phyloP scores from a whole-genome alignment of 2,888 invertebrate species.

The Habrosyne pyritoides region DNA sequence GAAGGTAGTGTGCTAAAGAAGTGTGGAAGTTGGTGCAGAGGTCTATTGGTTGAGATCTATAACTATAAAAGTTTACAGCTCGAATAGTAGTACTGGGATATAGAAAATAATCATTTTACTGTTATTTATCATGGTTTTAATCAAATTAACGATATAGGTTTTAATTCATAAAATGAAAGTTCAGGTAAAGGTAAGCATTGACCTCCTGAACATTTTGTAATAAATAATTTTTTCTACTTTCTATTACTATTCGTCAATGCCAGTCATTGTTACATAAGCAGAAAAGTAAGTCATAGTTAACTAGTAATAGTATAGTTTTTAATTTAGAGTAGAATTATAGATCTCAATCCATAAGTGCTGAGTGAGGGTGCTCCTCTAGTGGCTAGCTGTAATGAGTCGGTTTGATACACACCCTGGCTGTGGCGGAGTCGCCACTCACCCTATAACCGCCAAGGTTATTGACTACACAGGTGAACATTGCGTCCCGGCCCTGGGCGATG shows the following conservation, averaged over 20 bases:
- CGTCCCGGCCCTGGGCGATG: slow-evolving; percentile 91
- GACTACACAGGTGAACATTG: slow-evolving; percentile 93
- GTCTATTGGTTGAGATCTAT: slow-evolving; percentile 75
- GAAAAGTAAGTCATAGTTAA: background rate
- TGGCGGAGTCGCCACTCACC: slow-evolving; percentile 95
- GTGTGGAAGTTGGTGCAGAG: slow-evolving; percentile 76
- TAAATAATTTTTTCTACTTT: background rate
- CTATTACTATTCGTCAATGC: background rate
- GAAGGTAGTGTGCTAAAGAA: slow-evolving; percentile 76
- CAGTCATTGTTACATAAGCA: background rate
- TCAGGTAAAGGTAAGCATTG: too few species aligned
- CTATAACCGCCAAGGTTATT: slow-evolving; percentile 93
- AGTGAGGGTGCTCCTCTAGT: slow-evolving; percentile 77
- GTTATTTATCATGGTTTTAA: background rate
- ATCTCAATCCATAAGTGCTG: slow-evolving; percentile 70
- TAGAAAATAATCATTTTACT: background rate
- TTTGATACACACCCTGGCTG: slow-evolving; percentile 93
- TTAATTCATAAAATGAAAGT: too few species aligned
- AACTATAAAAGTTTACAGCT: slow-evolving; percentile 36
- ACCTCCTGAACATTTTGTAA: background rate
- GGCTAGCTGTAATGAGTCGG: slow-evolving; percentile 73
- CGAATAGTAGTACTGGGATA: background rate
- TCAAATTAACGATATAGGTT: too few species aligned
- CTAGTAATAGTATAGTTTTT: slow-evolving; percentile 1
- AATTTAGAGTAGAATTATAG: slow-evolving; percentile 56